phyloP scores from a whole-genome alignment of 2,888 invertebrate species.

The Oxystoma pomonae region DNA sequence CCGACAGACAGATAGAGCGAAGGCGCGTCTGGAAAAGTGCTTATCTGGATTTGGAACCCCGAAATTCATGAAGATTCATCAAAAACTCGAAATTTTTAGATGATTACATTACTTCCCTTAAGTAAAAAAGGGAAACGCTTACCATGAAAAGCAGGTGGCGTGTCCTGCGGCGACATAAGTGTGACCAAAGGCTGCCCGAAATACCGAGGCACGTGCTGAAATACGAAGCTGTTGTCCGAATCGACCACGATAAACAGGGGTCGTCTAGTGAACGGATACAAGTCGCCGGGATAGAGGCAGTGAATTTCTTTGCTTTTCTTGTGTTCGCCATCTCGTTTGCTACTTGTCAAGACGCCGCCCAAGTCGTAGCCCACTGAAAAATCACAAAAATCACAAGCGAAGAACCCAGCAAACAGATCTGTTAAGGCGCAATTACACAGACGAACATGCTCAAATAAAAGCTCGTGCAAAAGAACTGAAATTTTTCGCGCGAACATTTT shows the following conservation, averaged over 20 bases:
- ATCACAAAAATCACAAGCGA: too few species aligned
- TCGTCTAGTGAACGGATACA: conserved; percentile 87
- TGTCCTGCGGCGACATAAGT: conserved; percentile 89
- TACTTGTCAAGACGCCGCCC: conserved; percentile 87
- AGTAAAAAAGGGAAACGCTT: conserved; percentile 28
- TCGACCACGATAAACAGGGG: conserved; percentile 93
- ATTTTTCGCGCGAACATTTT: too few species aligned
- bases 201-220: conserved; percentile 82
- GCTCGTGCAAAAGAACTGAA: too few species aligned
- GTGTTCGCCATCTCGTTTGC: conserved; percentile 67
- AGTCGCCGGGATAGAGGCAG: conserved; percentile 88
- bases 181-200: conserved; percentile 93
- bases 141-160: conserved; percentile 82
- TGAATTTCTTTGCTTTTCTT: conserved; percentile 63
- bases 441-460: too few species aligned
- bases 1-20: too few species aligned
- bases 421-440: too few species aligned
- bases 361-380: conserved; percentile 81
- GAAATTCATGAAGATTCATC: too few species aligned
- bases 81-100: too few species aligned
- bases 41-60: too few species aligned
- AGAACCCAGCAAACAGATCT: too few species aligned
- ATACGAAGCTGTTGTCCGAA: conserved; percentile 91
- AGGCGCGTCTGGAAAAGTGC: too few species aligned
- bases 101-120: not conserved